Percentiles rank a stretch among this genome's conserved stretches.
phyloP scores from a whole-genome alignment of 2,888 invertebrate genomes.

The Stramonita haemastoma region DNA sequence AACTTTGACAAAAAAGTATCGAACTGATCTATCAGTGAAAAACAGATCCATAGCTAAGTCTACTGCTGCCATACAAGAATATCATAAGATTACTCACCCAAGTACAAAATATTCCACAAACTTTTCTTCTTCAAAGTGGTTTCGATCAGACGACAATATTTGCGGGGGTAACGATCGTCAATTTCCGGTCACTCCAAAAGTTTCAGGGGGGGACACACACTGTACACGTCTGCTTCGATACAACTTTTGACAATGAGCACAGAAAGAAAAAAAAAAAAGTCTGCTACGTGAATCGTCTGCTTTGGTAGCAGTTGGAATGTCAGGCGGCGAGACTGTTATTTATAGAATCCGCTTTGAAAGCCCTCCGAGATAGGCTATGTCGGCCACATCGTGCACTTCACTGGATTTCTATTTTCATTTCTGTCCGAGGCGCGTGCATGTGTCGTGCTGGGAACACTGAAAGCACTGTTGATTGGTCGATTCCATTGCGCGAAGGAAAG shows the following conservation, averaged over 20 bases:
- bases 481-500: no score
- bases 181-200: slow-evolving; percentile 10
- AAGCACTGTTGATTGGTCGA: neutral
- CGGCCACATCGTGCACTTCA: neutral
- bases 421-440: neutral
- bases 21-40: no score
- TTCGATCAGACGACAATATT: neutral
- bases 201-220: neutral
- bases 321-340: no score
- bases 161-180: neutral
- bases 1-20: no score
- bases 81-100: neutral
- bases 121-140: neutral
- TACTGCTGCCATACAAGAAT: no score
- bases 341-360: neutral
- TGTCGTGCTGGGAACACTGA: neutral
- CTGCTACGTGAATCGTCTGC: no score
- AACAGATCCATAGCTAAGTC: no score
- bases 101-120: neutral
- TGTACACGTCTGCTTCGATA: neutral
- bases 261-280: neutral
- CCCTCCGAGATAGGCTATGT: no score
- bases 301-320: no score
- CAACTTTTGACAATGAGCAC: no score
- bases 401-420: slow-evolving; percentile 17